Conservation (phyloP, 2,113 vertebrate genomes). For the Forbesichthys papilliferus region DNA sequence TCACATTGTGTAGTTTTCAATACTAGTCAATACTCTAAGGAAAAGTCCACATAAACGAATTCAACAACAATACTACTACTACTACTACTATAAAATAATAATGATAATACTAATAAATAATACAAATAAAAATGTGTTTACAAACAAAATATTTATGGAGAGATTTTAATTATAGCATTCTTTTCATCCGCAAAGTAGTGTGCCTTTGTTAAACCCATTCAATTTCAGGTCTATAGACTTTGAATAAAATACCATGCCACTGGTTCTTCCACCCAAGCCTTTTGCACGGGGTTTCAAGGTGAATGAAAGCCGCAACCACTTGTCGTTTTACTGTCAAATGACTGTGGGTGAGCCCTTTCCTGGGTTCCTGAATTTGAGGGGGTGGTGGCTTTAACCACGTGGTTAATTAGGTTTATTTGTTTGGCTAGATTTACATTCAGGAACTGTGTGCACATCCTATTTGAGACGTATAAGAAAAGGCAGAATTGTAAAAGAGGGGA, state of each 20-base stretch:
- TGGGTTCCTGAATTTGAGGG: constrained; percentile 61
- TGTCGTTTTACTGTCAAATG: constrained; percentile 81
- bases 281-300: constrained; percentile 72
- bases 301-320: constrained; percentile 78
- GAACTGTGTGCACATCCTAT: constrained; percentile 71
- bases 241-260: constrained; percentile 65
- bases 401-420: constrained; percentile 69
- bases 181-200: constrained; percentile 36
- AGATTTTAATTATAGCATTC: neutral
- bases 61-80: neutral
- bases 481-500: constrained; percentile 67
- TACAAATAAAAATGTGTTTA: neutral
- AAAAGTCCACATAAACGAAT: neutral
- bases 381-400: constrained; percentile 60
- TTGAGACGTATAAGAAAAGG: constrained; percentile 59
- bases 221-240: constrained; percentile 45
- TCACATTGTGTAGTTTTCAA: too few species aligned
- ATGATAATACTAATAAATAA: neutral
- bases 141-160: too few species aligned
- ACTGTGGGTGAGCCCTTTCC: constrained; percentile 71
- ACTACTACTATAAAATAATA: neutral
- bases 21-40: too few species aligned
- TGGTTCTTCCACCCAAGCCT: constrained; percentile 43
- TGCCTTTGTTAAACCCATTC: constrained; percentile 38
- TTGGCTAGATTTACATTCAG: constrained; percentile 79